Percentiles rank a stretch among this genome's conserved stretches.
Evolutionary conservation across 2,797 vertebrate genomes (phyloP).

Genomic region (Silurus aristotelis): DNA sequence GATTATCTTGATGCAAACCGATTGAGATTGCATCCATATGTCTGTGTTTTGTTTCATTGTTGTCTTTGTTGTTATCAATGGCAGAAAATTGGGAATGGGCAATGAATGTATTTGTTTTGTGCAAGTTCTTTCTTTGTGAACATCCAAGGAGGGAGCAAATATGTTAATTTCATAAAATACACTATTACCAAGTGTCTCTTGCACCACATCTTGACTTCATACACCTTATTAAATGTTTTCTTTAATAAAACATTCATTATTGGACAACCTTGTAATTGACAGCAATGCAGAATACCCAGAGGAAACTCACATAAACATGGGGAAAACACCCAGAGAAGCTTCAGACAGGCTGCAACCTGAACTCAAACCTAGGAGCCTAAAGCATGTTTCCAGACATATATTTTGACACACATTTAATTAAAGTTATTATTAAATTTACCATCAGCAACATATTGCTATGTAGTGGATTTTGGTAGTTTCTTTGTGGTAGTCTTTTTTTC

Average conservation of each 20-base stretch:
- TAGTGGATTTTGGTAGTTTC: not conserved
- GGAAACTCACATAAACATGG: not conserved
- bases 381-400: not conserved
- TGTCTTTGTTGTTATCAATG: not conserved
- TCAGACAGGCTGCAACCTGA: not conserved
- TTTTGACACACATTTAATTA: not conserved
- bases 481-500: not conserved
- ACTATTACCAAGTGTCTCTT: not conserved
- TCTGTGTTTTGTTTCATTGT: not conserved
- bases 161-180: not conserved
- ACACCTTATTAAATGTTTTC: not conserved
- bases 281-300: not conserved
- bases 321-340: not conserved
- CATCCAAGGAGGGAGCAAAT: not conserved
- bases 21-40: not conserved
- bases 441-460: not conserved
- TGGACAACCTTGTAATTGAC: not conserved
- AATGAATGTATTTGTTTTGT: not conserved
- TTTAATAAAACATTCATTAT: not conserved
- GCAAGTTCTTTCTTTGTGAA: not conserved
- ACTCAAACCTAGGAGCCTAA: not conserved
- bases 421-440: too few relatives aligned
- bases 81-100: not conserved
- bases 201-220: not conserved
- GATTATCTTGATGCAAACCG: not conserved